Evolutionary conservation across 2,797 vertebrate species (phyloP), one percentile per base, ranked within the genome.

Genomic region (Squalus acanthias): DNA sequence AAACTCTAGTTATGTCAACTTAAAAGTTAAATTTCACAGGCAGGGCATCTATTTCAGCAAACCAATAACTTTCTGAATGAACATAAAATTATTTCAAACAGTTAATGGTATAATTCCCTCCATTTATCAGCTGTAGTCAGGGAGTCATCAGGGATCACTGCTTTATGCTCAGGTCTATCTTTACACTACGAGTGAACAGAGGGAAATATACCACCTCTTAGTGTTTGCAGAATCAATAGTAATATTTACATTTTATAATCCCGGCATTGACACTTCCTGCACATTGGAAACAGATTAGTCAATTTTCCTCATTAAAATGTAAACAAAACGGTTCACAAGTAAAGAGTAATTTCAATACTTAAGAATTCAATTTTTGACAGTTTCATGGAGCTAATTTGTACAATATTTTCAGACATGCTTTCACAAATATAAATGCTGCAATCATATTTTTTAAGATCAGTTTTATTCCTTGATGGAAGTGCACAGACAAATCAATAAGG

Each of bases 381-480:
- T 74, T 33, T 13, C 70, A 95, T 13, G 46, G 46, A 57, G 15
- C 69, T 20, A 94, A 39, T 53, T 13, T 53, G 39, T 74, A 22
- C 33, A 50, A 74, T 53, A 57, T 33, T 95, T 95, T 57, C 70
- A 95, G 15, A 57, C 50, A 39, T 53, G 26, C 57, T 95, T 95
- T 74, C 94, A 95, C 12, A 33, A 95, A 74, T 95, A 33, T 74
- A 15, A 91, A 74, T 74, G 24, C 69, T 74, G 70, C 46, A 57
- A 74, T 95, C 50, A 95, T 57, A 57, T 63, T 22, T 33, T 65
- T 95, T 50, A 76, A 76, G 70, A 74, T 95, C 94, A 76, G 24
- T 57, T 76, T 60, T 95, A 76, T 76, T 95, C 70, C 50, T 57
- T 74, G 69, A 9, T 76, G 53, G 26, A 60, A 95, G 94, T 76